Base-by-base conservation (phyloP, 2,113 vertebrate species). In the Alces alces region DNA sequence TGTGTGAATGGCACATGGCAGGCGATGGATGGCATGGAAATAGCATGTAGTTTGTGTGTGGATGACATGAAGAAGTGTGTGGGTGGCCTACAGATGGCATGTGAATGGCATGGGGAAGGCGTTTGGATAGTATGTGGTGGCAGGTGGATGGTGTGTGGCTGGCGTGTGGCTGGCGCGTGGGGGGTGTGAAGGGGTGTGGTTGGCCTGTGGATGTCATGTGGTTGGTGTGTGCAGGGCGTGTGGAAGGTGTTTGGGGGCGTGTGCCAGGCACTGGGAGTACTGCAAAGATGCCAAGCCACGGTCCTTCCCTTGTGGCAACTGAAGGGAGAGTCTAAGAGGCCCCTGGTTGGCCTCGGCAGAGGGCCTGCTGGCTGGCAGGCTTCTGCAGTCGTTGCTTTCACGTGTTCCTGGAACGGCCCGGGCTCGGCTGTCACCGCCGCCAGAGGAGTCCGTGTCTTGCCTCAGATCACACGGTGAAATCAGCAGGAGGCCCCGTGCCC, bases 341-440 rank as follows among this genome's bases (percentile, higher is more conserved):
- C 28, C 11, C 0, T 0, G 2, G 0, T 55, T 50, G 82, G 36
- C 50, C 39, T 43, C 5, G 1, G 1, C 1, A n/a, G 19, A 52
- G 66, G 58, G 33, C 13, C 33, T 82, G 70, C 39, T 28, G 61
- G 10, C 70, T 47, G 61, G 25, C 13, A 2, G 28, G 27, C 27
- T 39, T 86, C 80, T 60, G 11, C 50, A 33, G 1, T 66, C 3
- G 3, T 50, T 14, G 3, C 30, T 78, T 30, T 70, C 60, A 15
- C 0, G 1, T 4, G 36, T 45, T 93, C 39, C 58, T 36, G 12
- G 50, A 50, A 80, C 0, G 6, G n/a, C 86, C 66, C 10, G 23
- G 60, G 25, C 28, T 57, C 16, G 28, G 80, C 84, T 64, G 13
- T 93, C 28, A 13, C 52, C 4, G 9, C 12, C 28, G 17, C n/a